Conservation (phyloP, 2,797 vertebrate genomes). For the Sternarchorhynchus goeldii region DNA sequence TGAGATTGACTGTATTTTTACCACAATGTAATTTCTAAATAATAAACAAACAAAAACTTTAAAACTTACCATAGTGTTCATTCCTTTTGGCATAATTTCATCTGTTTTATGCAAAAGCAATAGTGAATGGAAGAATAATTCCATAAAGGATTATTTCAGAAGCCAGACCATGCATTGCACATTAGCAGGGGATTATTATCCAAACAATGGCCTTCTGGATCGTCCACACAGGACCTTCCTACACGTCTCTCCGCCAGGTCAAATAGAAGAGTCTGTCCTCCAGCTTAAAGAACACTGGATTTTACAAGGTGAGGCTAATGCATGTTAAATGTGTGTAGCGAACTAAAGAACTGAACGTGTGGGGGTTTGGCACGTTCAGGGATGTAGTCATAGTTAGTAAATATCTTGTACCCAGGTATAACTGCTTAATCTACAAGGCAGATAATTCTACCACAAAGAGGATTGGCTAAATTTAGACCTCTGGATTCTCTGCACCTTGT, state of each 20-base stretch:
- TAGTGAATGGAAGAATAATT: slow-evolving; percentile 51
- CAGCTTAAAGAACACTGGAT: slow-evolving; percentile 55
- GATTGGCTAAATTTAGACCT: slow-evolving; percentile 93
- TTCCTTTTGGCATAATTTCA: slow-evolving; percentile 53
- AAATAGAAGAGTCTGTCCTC: slow-evolving; percentile 65
- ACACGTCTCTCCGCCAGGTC: slow-evolving; percentile 47
- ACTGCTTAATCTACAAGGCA: slow-evolving; percentile 85
- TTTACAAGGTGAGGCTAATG: background rate
- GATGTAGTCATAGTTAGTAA: slow-evolving; percentile 75
- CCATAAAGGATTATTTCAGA: slow-evolving; percentile 65
- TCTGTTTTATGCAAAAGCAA: slow-evolving; percentile 12
- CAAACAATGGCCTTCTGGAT: slow-evolving; percentile 70
- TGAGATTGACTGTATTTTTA: background rate
- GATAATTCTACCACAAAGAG: slow-evolving; percentile 89
- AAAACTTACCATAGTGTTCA: slow-evolving; percentile 74
- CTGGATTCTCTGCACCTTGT: slow-evolving; percentile 63
- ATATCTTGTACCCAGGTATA: slow-evolving; percentile 77
- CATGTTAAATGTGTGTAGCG: background rate
- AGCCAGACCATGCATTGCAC: slow-evolving; percentile 70
- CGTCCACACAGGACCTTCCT: slow-evolving; percentile 64
- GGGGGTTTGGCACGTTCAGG: slow-evolving; percentile 66
- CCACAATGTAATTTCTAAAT: slow-evolving; percentile 23
- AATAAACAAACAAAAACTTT: slow-evolving; percentile 50
- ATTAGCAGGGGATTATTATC: slow-evolving; percentile 84
- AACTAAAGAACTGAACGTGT: background rate